These are phyloP conservation scores for Sebastolobus alascanus DNA, from an alignment of 2,797 vertebrate species.

Conservation along the genomic window DNA sequence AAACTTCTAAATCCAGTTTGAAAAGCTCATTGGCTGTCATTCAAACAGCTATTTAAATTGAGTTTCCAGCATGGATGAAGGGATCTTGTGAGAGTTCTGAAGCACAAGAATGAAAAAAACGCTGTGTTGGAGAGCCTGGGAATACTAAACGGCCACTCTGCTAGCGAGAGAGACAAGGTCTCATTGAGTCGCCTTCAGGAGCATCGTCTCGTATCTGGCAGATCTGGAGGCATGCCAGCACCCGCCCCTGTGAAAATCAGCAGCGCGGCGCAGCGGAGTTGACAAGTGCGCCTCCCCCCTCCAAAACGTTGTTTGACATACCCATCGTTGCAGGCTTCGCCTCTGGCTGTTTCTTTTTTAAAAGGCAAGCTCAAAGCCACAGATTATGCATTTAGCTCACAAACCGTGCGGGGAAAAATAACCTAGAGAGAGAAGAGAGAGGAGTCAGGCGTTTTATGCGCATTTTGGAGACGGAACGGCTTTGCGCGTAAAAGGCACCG, in stretches of 20 bases:
- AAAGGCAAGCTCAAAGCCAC: constrained; percentile 89
- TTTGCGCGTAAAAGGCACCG: constrained; percentile 64
- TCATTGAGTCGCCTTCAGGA: constrained; percentile 56
- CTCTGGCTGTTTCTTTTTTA: constrained; percentile 90
- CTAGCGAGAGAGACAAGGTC: constrained; percentile 21
- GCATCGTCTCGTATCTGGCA: constrained; percentile 68
- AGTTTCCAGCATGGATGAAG: constrained; percentile 2
- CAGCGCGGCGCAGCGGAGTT: constrained; percentile 72
- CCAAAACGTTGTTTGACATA: constrained; percentile 72
- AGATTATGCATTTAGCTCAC: constrained; percentile 90
- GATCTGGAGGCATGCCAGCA: constrained; percentile 79
- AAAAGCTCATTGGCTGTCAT: neutral
- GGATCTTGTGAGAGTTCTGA: neutral
- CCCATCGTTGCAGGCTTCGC: constrained; percentile 81
- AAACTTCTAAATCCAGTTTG: neutral
- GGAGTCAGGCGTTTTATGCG: constrained; percentile 12
- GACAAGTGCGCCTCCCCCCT: constrained; percentile 80
- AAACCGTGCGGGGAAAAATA: constrained; percentile 85
- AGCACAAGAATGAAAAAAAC: neutral
- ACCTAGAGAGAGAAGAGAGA: constrained; percentile 79
- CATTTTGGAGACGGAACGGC: constrained; percentile 49
- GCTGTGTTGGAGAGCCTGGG: neutral
- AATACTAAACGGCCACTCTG: constrained; percentile 3
- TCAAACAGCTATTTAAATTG: constrained; percentile 2
- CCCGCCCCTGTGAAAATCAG: constrained; percentile 80